Percentiles rank a stretch among this genome's conserved stretches.
Evolutionary conservation across 2,888 invertebrate species (phyloP).

Genomic region (Trimorus sp.): DNA sequence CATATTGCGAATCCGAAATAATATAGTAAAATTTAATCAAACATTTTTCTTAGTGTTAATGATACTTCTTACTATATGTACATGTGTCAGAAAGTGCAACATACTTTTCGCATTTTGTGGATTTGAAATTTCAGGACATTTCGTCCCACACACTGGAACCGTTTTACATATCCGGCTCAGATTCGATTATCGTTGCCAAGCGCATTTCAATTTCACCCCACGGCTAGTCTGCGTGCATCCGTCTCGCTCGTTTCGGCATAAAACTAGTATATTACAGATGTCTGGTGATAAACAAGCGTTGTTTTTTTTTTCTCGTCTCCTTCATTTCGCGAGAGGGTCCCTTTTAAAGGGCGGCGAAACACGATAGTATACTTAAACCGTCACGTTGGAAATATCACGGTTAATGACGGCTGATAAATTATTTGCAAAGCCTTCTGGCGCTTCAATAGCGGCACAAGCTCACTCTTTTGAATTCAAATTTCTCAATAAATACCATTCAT

Average conservation of each 20-base stretch:
- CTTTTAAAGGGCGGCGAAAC: conserved; percentile 28
- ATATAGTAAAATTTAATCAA: too few relatives aligned
- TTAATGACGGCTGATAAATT: conserved; percentile 18
- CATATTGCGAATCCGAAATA: too few relatives aligned
- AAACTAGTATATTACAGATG: conserved; percentile 21
- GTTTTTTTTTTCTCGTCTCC: conserved; percentile 5
- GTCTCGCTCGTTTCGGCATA: too few relatives aligned
- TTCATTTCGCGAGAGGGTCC: conserved; percentile 13
- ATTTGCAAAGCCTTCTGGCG: background rate
- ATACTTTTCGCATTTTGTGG: too few relatives aligned
- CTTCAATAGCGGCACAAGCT: too few relatives aligned
- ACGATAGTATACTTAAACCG: conserved; percentile 41
- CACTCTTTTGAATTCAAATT: background rate
- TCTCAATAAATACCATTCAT: background rate
- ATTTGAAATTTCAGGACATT: too few relatives aligned
- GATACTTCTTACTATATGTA: too few relatives aligned
- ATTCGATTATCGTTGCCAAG: too few relatives aligned
- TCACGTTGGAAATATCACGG: conserved; percentile 28
- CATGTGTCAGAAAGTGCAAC: too few relatives aligned
- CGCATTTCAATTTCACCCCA: background rate
- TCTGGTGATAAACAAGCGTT: conserved; percentile 44
- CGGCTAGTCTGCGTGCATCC: background rate
- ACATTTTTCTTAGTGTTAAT: too few relatives aligned
- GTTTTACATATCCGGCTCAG: too few relatives aligned
- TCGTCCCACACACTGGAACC: too few relatives aligned